A percentile compares a stretch with the other conserved stretches of the same genome.
phyloP scores from a whole-genome alignment of 2,113 vertebrate species.

The Entomyzon cyanotis region DNA sequence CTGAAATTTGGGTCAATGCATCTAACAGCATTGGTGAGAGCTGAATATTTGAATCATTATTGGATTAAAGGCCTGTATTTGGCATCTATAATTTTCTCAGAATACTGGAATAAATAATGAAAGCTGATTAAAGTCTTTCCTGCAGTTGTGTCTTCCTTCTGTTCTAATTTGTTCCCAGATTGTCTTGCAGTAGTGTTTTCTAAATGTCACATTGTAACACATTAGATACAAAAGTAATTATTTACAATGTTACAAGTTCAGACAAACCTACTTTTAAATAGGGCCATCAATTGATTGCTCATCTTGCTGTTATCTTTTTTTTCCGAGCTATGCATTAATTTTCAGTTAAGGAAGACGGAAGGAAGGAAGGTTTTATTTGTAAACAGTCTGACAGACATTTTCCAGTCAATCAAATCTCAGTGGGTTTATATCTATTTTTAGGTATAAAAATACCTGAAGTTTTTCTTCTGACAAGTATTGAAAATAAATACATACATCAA shows the following conservation, averaged over 20 bases:
- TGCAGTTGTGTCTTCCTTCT: not conserved
- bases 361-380: not conserved
- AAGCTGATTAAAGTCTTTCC: conserved; percentile 6
- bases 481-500: not conserved
- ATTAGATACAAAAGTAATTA: not conserved
- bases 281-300: not conserved
- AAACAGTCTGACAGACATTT: not conserved
- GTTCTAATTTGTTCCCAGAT: conserved; percentile 11
- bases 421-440: not conserved
- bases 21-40: not conserved
- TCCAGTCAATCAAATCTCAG: not conserved
- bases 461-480: not conserved
- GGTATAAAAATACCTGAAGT: not conserved
- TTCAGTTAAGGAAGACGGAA: not conserved
- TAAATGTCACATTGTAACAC: conserved; percentile 8
- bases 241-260: not conserved
- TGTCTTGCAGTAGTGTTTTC: not conserved
- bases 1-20: conserved; percentile 44
- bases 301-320: not conserved
- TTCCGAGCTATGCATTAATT: not conserved
- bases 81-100: not conserved
- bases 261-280: not conserved
- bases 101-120: conserved; percentile 23
- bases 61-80: conserved; percentile 14
- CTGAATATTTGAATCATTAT: conserved; percentile 14